These are phyloP conservation scores for Mantis religiosa DNA, from an alignment of 2,888 invertebrate genomes.

Conservation along the genomic window DNA sequence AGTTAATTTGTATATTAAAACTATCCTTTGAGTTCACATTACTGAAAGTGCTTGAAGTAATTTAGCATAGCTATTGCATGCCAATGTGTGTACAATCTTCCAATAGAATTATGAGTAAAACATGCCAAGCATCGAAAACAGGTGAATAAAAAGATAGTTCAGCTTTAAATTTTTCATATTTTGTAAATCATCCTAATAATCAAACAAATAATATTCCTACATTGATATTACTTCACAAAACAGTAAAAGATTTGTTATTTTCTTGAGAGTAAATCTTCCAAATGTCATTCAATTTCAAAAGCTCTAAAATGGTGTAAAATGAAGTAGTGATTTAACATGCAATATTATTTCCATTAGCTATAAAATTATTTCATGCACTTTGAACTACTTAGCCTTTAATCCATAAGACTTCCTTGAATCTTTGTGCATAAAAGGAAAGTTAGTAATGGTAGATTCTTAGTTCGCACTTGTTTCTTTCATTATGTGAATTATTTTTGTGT, in stretches of 20 bases:
- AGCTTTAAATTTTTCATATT: not conserved
- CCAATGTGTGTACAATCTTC: not conserved
- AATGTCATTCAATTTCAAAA: not conserved
- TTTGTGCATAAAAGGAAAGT: conserved; percentile 19
- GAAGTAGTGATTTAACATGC: conserved; percentile 3
- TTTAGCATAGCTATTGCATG: conserved; percentile 7
- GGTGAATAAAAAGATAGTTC: not conserved
- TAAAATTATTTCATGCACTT: conserved; percentile 17
- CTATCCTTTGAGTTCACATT: conserved; percentile 4
- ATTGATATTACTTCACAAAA: not conserved
- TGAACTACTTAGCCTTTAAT: conserved; percentile 10
- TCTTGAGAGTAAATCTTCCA: not conserved
- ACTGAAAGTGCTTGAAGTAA: conserved; percentile 17
- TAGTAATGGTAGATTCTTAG: conserved; percentile 8
- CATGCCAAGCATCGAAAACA: conserved; percentile 9
- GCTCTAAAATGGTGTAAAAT: conserved; percentile 4
- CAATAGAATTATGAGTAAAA: not conserved
- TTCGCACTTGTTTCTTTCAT: not conserved
- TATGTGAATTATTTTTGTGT: conserved; percentile 31
- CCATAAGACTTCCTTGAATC: conserved; percentile 14
- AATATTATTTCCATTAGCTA: not conserved
- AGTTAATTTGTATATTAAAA: not conserved
- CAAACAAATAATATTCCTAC: not conserved
- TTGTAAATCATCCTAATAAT: not conserved
- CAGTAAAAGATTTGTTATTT: not conserved